Percentiles rank a stretch among this genome's conserved stretches.
These are phyloP conservation scores for Holacanthus passer DNA, from an alignment of 2,113 vertebrate genomes.

Conservation along the genomic window DNA sequence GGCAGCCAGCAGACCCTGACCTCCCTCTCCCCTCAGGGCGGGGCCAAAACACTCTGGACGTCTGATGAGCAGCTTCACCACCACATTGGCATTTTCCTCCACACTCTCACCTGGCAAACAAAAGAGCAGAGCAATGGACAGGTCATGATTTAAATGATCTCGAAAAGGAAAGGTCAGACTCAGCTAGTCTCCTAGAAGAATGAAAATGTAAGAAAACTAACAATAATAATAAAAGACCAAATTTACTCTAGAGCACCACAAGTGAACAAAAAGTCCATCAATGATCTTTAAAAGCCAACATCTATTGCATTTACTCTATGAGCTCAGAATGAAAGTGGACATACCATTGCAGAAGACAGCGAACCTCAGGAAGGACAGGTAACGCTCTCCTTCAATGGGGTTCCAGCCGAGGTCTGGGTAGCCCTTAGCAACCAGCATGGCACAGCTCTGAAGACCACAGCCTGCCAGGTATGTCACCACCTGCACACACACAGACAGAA, in stretches of 20 bases:
- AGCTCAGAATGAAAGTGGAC: background rate
- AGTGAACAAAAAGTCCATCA: background rate
- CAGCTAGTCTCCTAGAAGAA: constrained; percentile 1
- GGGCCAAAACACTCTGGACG: constrained; percentile 97
- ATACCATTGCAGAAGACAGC: constrained; percentile 96
- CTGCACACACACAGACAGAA: constrained; percentile 78
- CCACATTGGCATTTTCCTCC: constrained; percentile 97
- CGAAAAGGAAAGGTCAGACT: constrained; percentile 7
- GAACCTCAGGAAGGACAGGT: constrained; percentile 96
- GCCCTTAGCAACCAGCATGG: constrained; percentile 93
- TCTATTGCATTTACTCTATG: too few species aligned
- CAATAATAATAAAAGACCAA: too few species aligned
- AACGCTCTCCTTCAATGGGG: constrained; percentile 97
- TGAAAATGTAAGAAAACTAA: too few species aligned
- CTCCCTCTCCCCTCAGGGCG: constrained; percentile 95
- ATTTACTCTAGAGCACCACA: too few species aligned
- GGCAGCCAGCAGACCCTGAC: constrained; percentile 92
- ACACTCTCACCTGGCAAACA: constrained; percentile 92
- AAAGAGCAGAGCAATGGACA: constrained; percentile 9
- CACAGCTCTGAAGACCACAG: constrained; percentile 96
- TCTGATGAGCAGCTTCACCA: constrained; percentile 97
- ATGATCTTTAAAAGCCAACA: background rate
- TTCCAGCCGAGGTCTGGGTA: constrained; percentile 99
- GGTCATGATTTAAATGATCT: background rate
- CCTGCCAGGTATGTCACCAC: constrained; percentile 97